Evolutionary conservation across 2,113 vertebrate species (phyloP).

Genomic region (Erythrocercus mccallii): DNA sequence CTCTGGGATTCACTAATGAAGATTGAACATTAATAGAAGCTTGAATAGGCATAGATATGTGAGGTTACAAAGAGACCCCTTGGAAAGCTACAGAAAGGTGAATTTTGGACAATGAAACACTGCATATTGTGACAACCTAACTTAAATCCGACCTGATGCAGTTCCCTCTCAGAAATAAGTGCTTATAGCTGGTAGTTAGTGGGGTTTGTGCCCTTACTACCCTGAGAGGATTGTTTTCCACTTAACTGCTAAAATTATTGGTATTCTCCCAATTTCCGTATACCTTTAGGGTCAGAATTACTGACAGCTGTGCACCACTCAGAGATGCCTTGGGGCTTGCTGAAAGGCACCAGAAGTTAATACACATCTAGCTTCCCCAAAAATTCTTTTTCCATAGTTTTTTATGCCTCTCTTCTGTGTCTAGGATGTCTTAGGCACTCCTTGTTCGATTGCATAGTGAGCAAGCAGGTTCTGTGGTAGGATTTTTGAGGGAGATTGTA

Average conservation of each 20-base stretch:
- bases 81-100: not conserved
- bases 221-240: not conserved
- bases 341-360: not conserved
- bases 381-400: not conserved
- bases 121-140: not conserved
- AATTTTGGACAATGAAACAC: not conserved
- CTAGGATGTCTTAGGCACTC: not conserved
- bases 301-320: not conserved
- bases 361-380: not conserved
- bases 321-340: not conserved
- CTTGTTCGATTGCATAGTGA: not conserved
- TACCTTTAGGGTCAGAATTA: not conserved
- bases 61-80: not conserved
- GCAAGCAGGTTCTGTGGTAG: not conserved
- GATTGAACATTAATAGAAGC: not conserved
- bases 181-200: not conserved
- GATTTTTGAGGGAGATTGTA: slow-evolving; percentile 11
- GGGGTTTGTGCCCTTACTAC: not conserved
- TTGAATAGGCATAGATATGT: not conserved
- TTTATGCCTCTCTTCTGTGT: not conserved
- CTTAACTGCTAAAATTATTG: not conserved
- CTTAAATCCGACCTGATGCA: not conserved
- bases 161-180: not conserved
- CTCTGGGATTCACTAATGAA: not conserved
- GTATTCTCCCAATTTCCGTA: not conserved